Percentiles rank a stretch among this genome's conserved stretches.
Evolutionary conservation across 2,113 vertebrate species (phyloP).

Genomic region (Casuarius casuarius): DNA sequence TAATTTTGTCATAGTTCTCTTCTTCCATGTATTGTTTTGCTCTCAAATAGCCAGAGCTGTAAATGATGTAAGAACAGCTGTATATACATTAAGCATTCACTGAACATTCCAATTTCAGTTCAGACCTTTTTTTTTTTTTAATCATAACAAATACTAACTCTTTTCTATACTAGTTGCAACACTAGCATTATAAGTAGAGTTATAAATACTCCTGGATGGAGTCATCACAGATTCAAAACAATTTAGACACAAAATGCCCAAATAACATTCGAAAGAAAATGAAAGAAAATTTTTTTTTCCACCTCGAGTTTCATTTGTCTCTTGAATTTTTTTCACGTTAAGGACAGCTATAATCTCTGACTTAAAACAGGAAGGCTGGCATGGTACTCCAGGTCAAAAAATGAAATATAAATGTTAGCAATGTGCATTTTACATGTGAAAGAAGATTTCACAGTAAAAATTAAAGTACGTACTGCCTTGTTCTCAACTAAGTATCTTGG

Average conservation of each 20-base stretch:
- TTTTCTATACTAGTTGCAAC: not conserved
- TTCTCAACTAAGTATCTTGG: not conserved
- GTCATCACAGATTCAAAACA: not conserved
- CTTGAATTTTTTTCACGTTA: not conserved
- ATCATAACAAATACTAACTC: not conserved
- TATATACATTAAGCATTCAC: not conserved
- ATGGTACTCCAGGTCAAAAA: not conserved
- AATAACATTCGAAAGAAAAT: not conserved
- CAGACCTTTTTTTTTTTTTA: not conserved
- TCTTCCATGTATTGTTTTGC: constrained; percentile 99
- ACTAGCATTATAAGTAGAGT: not conserved
- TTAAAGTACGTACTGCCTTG: not conserved
- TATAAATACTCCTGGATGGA: not conserved
- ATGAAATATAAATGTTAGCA: not conserved
- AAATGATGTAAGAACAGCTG: constrained; percentile 59
- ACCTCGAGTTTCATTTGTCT: not conserved
- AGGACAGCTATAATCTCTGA: not conserved
- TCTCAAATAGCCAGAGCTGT: constrained; percentile 93
- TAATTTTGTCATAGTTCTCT: constrained; percentile 99
- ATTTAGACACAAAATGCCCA: not conserved
- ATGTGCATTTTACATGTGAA: not conserved
- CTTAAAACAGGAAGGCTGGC: not conserved
- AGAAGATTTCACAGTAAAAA: not conserved
- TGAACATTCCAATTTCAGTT: not conserved
- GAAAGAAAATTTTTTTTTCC: not conserved